Percentiles rank a stretch among this genome's conserved stretches.
These are phyloP conservation scores for Pogonomyrmex barbatus DNA, from an alignment of 1,140 invertebrate species.

Conservation along the genomic window DNA sequence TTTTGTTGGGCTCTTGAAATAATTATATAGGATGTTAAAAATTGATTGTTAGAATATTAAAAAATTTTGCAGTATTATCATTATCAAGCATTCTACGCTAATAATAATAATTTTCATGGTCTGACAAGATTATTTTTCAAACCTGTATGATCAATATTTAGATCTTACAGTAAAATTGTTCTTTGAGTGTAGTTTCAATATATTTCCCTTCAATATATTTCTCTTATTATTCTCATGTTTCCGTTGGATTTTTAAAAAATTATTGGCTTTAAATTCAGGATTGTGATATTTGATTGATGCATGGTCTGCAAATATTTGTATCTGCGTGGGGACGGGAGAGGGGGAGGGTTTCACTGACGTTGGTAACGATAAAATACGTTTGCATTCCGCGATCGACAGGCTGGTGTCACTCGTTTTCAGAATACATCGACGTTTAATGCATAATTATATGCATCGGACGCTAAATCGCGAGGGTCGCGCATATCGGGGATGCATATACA, in stretches of 20 bases:
- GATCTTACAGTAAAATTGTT: too few species aligned
- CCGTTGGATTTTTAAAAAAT: conserved; percentile 18
- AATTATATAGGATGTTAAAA: too few species aligned
- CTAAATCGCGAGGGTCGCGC: conserved; percentile 55
- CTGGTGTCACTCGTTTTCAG: conserved; percentile 25
- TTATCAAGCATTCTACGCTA: too few species aligned
- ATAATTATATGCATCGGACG: conserved; percentile 62
- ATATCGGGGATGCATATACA: conserved; percentile 11
- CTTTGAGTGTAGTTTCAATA: too few species aligned
- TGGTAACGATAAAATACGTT: conserved; percentile 35
- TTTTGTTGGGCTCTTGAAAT: too few species aligned
- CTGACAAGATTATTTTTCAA: too few species aligned
- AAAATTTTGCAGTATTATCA: too few species aligned
- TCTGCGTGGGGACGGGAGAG: background rate
- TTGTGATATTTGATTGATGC: background rate
- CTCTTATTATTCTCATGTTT: background rate
- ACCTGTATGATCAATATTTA: too few species aligned
- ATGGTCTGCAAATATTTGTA: conserved; percentile 4
- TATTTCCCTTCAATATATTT: background rate
- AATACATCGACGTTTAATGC: conserved; percentile 19
- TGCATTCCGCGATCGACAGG: conserved; percentile 31
- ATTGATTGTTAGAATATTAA: too few species aligned
- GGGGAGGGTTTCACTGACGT: background rate
- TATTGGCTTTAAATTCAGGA: background rate
- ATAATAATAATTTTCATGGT: too few species aligned